Evolutionary conservation across 2,888 invertebrate species (phyloP).

Genomic region (Monochamus alternatus): DNA sequence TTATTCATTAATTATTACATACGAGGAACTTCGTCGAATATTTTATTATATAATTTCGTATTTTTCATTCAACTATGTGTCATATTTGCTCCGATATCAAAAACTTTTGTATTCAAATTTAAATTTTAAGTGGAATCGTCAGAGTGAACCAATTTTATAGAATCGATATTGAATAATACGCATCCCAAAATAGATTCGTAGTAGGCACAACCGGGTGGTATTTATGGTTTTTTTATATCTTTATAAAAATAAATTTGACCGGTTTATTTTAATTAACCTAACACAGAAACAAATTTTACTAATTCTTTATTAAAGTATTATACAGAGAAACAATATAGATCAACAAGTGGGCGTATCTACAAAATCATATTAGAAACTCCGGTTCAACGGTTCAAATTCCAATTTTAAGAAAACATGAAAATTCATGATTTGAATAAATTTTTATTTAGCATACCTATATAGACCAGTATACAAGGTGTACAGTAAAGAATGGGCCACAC

Average conservation of each 20-base stretch:
- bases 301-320: neutral
- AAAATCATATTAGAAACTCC: too few species aligned
- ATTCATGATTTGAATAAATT: neutral
- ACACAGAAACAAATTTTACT: neutral
- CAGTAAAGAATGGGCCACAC: too few species aligned
- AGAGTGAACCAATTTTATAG: slow-evolving; percentile 21
- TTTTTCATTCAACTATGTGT: too few species aligned
- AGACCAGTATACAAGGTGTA: too few species aligned
- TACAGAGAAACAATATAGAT: neutral
- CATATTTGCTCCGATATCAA: too few species aligned
- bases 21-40: too few species aligned
- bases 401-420: neutral
- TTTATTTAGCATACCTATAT: too few species aligned
- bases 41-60: too few species aligned
- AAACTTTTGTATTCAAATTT: neutral
- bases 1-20: too few species aligned
- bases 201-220: slow-evolving; percentile 36
- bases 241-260: slow-evolving; percentile 38
- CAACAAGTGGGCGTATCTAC: slow-evolving; percentile 26
- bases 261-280: slow-evolving; percentile 20
- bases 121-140: neutral
- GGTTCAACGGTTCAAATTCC: neutral
- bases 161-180: slow-evolving; percentile 38
- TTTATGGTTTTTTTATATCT: slow-evolving; percentile 37
- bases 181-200: slow-evolving; percentile 40